Base-by-base conservation (phyloP, 2,888 invertebrate genomes). In the Melipona bicolor region DNA sequence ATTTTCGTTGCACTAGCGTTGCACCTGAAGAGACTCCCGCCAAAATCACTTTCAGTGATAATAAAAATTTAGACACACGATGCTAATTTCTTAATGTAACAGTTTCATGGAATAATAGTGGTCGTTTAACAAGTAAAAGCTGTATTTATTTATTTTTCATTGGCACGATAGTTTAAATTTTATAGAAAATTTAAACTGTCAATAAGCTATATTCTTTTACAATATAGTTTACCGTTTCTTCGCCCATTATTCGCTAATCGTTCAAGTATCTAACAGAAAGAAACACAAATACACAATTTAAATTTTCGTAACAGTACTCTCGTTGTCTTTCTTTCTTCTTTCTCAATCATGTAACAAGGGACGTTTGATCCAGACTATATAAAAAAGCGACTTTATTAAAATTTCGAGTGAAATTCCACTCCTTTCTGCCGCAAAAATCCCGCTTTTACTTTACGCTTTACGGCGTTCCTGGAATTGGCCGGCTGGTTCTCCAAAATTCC, bases 371-470 rank as follows among this genome's bases (percentile, higher is more conserved):
- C 13, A 15, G 6, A 56, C 32, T 17, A 27, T 15, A 11, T 11
- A n/a, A 13, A 24, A 9, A 19, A n/a, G 21, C 56, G n/a, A 27
- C 13, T 43, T 68, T 59, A 68, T 74, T 74, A 79, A 79, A 79
- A 74, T 75, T 78, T 43, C 27, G 15, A 4, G 17, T 24, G 21
- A 11, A 27, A 36, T 62, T 49, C 9, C 54, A 19, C 15, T 49
- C 21, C 32, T 52, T 50, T 21, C 15, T 4, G 27, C 9, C 43
- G 13, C 5, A n/a, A 68, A 68, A 75, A 52, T 68, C 13, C 43
- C 27, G n/a, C 36, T 32, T 61, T 24, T 36, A 11, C 43, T n/a
- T 77, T 52, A 68, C 24, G 6, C 5, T 27, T 27, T 27, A 27
- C n/a, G 27, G n/a, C 52, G 15, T 54, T 52, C 21, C 59, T 43